Percentiles rank a stretch among this genome's conserved stretches.
Conservation (phyloP, 2,113 vertebrate species). For the Origma solitaria region DNA sequence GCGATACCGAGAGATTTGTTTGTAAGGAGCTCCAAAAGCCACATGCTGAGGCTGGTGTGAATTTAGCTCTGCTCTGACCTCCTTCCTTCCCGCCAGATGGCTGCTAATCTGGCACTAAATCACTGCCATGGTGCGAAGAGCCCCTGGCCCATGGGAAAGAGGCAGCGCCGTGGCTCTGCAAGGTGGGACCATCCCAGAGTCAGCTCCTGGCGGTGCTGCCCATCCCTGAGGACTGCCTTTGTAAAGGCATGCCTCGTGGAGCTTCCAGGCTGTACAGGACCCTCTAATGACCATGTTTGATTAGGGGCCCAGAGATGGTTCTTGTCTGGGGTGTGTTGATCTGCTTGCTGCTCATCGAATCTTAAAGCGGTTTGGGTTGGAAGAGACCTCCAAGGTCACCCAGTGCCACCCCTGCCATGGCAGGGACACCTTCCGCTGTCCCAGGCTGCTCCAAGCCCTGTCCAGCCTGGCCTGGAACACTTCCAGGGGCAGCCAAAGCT, state of each 20-base stretch:
- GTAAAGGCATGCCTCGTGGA: neutral
- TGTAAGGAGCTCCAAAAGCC: constrained; percentile 23
- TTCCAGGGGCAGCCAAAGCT: neutral
- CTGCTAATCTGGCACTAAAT: neutral
- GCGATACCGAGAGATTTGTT: neutral
- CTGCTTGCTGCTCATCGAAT: neutral
- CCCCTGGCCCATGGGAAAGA: neutral
- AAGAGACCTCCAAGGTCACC: neutral
- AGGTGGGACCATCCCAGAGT: neutral
- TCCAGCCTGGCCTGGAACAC: neutral
- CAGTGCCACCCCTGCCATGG: too few species aligned
- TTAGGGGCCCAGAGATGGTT: neutral
- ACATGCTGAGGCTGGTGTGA: constrained; percentile 23
- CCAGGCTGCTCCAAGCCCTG: rapidly evolving
- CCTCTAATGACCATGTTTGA: neutral
- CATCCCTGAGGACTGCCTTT: neutral
- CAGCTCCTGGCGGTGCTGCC: neutral
- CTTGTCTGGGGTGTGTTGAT: neutral
- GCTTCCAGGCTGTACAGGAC: neutral
- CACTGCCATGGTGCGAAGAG: neutral
- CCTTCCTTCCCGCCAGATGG: neutral
- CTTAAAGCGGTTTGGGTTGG: neutral
- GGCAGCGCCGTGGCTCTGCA: neutral
- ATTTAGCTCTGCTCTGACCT: constrained; percentile 29
- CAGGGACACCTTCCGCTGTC: neutral